These are phyloP conservation scores for Idaea aversata DNA, from an alignment of 2,888 invertebrate species.

Conservation along the genomic window DNA sequence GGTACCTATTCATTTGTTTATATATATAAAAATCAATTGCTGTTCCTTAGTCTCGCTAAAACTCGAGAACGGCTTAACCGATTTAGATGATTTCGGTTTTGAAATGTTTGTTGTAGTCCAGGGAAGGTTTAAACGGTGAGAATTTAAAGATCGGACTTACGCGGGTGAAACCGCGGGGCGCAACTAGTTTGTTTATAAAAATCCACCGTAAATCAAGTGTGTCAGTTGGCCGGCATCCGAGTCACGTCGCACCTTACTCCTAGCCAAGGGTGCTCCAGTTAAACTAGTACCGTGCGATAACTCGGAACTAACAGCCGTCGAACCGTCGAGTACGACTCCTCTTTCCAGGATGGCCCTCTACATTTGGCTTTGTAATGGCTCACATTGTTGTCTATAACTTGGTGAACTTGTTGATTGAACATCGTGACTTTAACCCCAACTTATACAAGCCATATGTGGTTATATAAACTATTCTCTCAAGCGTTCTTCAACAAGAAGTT, in stretches of 20 bases:
- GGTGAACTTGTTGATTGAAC: constrained; percentile 19
- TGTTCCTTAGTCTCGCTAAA: no score
- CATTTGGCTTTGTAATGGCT: constrained; percentile 39
- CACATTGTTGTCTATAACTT: constrained; percentile 25
- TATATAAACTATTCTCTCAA: neutral
- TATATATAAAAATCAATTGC: no score
- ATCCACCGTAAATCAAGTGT: constrained; percentile 9
- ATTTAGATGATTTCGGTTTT: no score
- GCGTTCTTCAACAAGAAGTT: neutral
- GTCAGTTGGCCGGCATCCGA: constrained; percentile 60
- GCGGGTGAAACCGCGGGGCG: no score
- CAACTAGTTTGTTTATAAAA: neutral
- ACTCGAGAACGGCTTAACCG: no score
- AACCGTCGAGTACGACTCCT: constrained; percentile 50
- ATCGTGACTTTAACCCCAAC: neutral
- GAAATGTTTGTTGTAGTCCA: no score
- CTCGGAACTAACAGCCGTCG: constrained; percentile 61
- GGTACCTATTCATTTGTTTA: neutral
- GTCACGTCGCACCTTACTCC: constrained; percentile 56
- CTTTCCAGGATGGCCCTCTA: constrained; percentile 55
- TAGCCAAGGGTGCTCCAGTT: constrained; percentile 48
- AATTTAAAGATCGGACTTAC: no score
- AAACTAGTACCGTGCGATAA: constrained; percentile 50
- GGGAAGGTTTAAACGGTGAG: no score
- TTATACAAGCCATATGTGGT: neutral